Percentiles rank a stretch among this genome's conserved stretches.
These are phyloP conservation scores for Atherix ibis DNA, from an alignment of 2,888 invertebrate species.

Conservation along the genomic window DNA sequence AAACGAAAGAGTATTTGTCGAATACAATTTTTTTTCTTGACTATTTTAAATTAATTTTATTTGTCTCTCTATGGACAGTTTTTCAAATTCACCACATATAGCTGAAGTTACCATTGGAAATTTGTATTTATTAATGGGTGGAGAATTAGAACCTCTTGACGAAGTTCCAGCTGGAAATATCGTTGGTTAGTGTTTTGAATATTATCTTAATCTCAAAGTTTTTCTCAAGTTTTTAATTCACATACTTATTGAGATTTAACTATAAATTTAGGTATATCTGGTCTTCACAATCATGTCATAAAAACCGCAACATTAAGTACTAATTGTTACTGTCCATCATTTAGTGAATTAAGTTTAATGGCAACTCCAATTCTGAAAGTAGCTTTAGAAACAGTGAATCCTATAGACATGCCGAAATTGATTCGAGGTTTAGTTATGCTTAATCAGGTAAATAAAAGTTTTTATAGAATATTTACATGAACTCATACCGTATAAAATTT, in stretches of 20 bases:
- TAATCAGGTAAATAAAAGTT: slow-evolving; percentile 50
- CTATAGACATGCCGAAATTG: slow-evolving; percentile 58
- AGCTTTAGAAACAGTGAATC: slow-evolving; percentile 75
- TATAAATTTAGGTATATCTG: no score
- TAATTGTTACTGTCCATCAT: slow-evolving; percentile 68
- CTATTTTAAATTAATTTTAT: not conserved
- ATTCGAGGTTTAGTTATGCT: slow-evolving; percentile 65
- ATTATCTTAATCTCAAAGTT: no score
- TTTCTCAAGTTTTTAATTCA: no score
- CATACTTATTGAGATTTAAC: no score
- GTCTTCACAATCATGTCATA: slow-evolving; percentile 65
- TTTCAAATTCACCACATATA: slow-evolving; percentile 25
- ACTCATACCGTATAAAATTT: no score
- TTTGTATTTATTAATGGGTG: slow-evolving; percentile 83
- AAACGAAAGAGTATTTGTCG: slow-evolving; percentile 32
- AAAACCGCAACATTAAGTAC: slow-evolving; percentile 83
- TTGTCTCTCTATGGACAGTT: not conserved
- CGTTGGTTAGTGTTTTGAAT: slow-evolving; percentile 39
- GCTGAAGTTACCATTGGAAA: slow-evolving; percentile 42
- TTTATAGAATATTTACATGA: not conserved
- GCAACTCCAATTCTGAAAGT: slow-evolving; percentile 85
- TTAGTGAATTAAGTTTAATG: slow-evolving; percentile 61
- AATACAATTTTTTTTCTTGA: no score
- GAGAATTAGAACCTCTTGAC: slow-evolving; percentile 67
- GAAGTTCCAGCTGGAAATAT: slow-evolving; percentile 82